Evolutionary conservation across 1,140 invertebrate genomes (phyloP), one percentile per base, ranked within the genome.

Genomic region (Drosophila kurseongensis): DNA sequence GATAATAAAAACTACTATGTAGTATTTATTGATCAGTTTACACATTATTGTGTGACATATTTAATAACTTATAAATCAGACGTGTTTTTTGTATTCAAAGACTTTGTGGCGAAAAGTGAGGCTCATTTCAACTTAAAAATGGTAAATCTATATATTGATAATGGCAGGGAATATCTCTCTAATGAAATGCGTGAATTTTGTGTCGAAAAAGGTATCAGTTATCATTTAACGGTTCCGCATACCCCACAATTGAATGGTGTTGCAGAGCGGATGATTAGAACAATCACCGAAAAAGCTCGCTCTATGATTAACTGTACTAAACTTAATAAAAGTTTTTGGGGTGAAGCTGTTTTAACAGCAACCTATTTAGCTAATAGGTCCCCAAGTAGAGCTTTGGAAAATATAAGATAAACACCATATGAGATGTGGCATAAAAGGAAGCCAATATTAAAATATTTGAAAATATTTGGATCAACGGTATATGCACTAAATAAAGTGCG

Each of bases 231-330:
- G 12, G 84, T 93, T 52, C 90, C 93, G 48, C 90, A 93, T 59
- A 93, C 92, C 12, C 93, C 94, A 58, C 91, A 94, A 73, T 79
- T 91, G 78, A 94, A 94, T 92, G 93, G 93, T 71, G 91, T 93
- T 4, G 77, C 93, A 27, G 93, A 94, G 69, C 75, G 93, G 44
- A 92, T 93, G 80, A 92, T 92, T 63, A 66, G 90, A 42, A 93
- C 92, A 23, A 86, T 94, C 40, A 92, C 85, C 13, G 92, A 93
- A 88, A 93, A 91, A 61, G 91, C 92, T 42, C 78, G 92, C 54
- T 47, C 44, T 2, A 27, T 47, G 18, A 47, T 47, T 13, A 27
- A 47, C 16, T 10, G 16, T 18, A 10, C 50, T 50, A 60, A 60
- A 51, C 18, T 52, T n/a, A 59, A 35, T 59, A 61, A 61, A 62